These are phyloP conservation scores for Diarsia rubi DNA, from an alignment of 2,888 invertebrate species.

Conservation along the genomic window DNA sequence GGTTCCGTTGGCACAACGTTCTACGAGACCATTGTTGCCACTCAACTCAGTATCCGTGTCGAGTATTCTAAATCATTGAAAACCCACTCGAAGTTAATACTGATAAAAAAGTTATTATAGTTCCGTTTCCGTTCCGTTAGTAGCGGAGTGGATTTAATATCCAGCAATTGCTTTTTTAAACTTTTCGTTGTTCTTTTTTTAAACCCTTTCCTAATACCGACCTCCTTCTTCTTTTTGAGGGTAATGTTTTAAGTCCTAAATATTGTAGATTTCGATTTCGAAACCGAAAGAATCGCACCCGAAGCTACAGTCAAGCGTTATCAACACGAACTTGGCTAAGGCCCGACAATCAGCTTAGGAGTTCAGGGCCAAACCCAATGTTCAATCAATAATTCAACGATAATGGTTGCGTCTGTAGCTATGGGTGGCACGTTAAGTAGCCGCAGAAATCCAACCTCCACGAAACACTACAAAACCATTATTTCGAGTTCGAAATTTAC, in stretches of 20 bases:
- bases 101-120: background rate
- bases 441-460: background rate
- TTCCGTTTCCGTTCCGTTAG: background rate
- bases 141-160: too few relatives aligned
- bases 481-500: background rate
- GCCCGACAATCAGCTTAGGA: background rate
- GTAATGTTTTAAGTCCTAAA: background rate
- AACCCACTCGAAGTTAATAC: background rate
- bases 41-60: background rate
- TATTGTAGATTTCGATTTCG: background rate
- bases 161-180: too few relatives aligned
- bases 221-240: background rate
- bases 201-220: background rate
- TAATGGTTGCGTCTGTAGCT: constrained; percentile 10
- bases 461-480: constrained; percentile 12
- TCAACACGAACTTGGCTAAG: constrained; percentile 30
- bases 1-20: background rate
- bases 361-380: constrained; percentile 15
- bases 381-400: constrained; percentile 32
- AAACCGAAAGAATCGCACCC: constrained; percentile 10
- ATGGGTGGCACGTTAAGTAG: constrained; percentile 12
- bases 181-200: background rate
- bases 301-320: constrained; percentile 18
- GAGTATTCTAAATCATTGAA: background rate
- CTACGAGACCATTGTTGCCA: constrained; percentile 13